Base-by-base conservation (phyloP, 1,140 invertebrate genomes). In the Cataglyphis hispanica region DNA sequence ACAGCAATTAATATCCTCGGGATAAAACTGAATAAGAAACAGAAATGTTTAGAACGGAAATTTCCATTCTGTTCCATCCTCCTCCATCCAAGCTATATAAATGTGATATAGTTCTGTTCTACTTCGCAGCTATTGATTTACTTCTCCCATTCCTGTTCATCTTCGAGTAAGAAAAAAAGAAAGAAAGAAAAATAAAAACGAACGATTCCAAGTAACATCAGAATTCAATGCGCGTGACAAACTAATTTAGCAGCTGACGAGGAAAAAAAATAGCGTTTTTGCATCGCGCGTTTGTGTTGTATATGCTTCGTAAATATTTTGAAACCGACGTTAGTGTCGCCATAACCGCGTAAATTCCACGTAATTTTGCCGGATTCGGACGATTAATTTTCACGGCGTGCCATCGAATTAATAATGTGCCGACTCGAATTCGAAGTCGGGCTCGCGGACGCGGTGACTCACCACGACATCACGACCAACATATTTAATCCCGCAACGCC, bases 241-340 rank as follows among this genome's bases (percentile, higher is more conserved):
- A 22, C 46, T 10, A 22, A 31, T 25, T 16, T 19, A n/a, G 74
- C 34, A 19, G 10, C 3, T 53, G 11, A 16, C 37, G 66, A 46
- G 10, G 66, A n/a, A n/a, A 40, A n/a, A 40, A 8, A 53, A 67
- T 25, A 67, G n/a, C 53, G 11, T 43, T 22, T 72, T 80, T 56
- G 22, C 7, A 6, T 27, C 61, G 25, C 75, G 58, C 46, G 77
- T 40, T 53, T 37, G 22, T 16, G 2, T 37, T 16, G 27, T 6
- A n/a, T n/a, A n/a, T 2, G 34, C 13, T 70, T 27, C 53, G 53
- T 83, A 83, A 83, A 83, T 83, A 83, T 83, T 83, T 83, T 72
- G 67, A 83, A 61, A 53, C 78, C 50, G 43, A 13, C 75, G 43
- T 67, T 27, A 25, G 16, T 6, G 34, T 37, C n/a, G 25, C 4